Conservation (phyloP, 1,140 invertebrate genomes). For the Bombyx mandarina region DNA sequence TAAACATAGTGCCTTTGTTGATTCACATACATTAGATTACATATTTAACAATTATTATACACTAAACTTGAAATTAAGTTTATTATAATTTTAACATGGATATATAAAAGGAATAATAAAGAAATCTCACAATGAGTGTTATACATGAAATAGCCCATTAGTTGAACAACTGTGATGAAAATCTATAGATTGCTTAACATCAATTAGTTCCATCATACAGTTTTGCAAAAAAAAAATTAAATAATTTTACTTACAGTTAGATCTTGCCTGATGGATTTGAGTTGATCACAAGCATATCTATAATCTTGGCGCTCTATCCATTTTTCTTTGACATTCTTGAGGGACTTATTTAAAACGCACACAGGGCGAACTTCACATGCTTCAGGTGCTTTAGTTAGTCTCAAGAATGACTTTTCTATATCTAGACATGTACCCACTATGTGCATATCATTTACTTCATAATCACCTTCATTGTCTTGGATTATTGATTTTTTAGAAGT, state of each 20-base stretch:
- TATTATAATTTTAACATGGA: too few species aligned
- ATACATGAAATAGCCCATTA: too few species aligned
- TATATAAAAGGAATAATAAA: too few species aligned
- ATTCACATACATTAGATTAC: too few species aligned
- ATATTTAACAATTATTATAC: too few species aligned
- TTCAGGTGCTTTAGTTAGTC: constrained; percentile 96
- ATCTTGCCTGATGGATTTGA: constrained; percentile 99
- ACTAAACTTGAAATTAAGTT: too few species aligned
- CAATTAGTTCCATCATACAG: too few species aligned
- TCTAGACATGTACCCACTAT: constrained; percentile 94
- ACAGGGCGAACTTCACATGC: constrained; percentile 91
- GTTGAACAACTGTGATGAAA: too few species aligned
- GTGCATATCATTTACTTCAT: constrained; percentile 87
- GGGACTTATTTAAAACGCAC: constrained; percentile 85
- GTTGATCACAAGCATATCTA: constrained; percentile 96
- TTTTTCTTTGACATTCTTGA: constrained; percentile 90
- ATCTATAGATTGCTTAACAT: too few species aligned
- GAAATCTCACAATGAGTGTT: too few species aligned
- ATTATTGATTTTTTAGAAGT: constrained; percentile 63
- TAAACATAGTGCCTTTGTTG: too few species aligned
- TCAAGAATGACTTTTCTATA: constrained; percentile 94
- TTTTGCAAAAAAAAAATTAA: background rate
- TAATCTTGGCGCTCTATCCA: constrained; percentile 95
- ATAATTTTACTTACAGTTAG: constrained; percentile 83
- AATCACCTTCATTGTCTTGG: constrained; percentile 75